A percentile compares a stretch with the other conserved stretches of the same genome.
Conservation (phyloP, 1,140 invertebrate species). For the Leptopilina boulardi region DNA sequence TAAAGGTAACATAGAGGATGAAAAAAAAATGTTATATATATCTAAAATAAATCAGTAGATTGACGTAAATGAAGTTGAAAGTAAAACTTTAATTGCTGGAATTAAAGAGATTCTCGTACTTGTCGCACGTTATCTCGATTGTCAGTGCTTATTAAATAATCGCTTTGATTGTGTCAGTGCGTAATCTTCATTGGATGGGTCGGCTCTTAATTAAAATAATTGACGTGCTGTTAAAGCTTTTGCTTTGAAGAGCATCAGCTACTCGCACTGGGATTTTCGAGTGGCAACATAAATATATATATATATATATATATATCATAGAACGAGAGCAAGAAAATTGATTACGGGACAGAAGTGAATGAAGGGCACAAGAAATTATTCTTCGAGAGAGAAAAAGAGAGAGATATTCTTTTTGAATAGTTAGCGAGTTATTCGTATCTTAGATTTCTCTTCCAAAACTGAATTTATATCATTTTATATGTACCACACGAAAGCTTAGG, state of each 20-base stretch:
- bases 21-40: not conserved
- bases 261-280: not conserved
- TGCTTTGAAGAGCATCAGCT: not conserved
- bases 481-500: not conserved
- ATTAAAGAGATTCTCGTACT: constrained; percentile 15
- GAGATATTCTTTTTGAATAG: not conserved
- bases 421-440: not conserved
- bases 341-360: not conserved
- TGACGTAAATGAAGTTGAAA: not conserved
- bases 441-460: not conserved
- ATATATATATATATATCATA: constrained; percentile 13
- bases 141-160: constrained; percentile 55
- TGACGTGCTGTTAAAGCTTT: constrained; percentile 39
- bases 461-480: not conserved
- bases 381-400: too few relatives aligned
- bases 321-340: constrained; percentile 26
- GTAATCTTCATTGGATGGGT: constrained; percentile 12
- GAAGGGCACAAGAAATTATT: constrained; percentile 1
- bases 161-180: constrained; percentile 48
- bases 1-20: not conserved
- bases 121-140: not conserved
- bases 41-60: not conserved
- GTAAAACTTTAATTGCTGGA: not conserved
- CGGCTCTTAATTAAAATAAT: constrained; percentile 44
- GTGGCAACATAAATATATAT: constrained; percentile 20